Evolutionary conservation across 2,888 invertebrate genomes (phyloP), one percentile per base, ranked within the genome.

Genomic region (Drosophila lutescens): DNA sequence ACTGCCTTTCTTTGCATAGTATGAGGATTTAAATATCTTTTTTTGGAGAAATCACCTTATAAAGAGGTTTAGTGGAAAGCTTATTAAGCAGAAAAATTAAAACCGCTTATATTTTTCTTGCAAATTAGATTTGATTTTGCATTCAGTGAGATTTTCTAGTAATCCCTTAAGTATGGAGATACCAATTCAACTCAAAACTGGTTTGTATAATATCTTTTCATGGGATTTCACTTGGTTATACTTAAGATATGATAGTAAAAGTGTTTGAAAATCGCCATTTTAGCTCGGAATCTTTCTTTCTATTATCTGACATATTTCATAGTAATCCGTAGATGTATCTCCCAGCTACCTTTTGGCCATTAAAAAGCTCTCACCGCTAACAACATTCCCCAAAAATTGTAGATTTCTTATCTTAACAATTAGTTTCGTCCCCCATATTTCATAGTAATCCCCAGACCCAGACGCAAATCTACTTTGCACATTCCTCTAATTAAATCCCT

Each of bases 401-500:
- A 30, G 44, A 20, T 30, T 15, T 46, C 46, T 32, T 62, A 62
- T 62, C 61, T 9, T 3, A 0, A 32, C 47, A 60, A 59, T 60
- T 12, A 17, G 44, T 20, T 57, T 57, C 32, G 23, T 40, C 47
- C 30, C 17, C 57, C 36, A 36, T 43, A 34, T 44, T 26, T 62
- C 15, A 41, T n/a, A 17, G n/a, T 62, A 62, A 62, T 49, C 23
- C 47, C 62, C 23, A 59, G 26, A 26, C 6, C 26, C 26, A 26
- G 41, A 49, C 59, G 43, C 57, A 43, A 34, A 56, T 34, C 59
- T 56, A 56, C 41, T 59, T 36, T 43, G 34, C 43, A 49, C 49
- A 66, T 61, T 61, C 66, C 47, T 47, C 46, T 17, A 46, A 54
- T 66, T 53, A 43, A 65, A 12, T 32, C 47, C 34, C 20, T 20